Conservation (phyloP, 2,888 invertebrate genomes). For the Euproctis similis region DNA sequence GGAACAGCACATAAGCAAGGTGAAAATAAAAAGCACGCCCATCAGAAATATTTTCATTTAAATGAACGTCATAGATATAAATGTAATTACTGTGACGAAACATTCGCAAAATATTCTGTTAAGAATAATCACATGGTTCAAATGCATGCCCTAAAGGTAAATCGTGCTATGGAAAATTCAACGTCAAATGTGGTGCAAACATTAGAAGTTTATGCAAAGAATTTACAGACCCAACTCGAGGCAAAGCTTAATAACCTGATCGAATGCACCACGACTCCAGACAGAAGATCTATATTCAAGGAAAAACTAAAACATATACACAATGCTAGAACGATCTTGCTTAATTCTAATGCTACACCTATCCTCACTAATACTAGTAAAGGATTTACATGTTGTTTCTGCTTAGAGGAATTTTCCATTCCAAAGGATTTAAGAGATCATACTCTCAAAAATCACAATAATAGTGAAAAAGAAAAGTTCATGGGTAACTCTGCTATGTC, state of each 20-base stretch:
- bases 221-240: too few species aligned
- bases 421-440: slow-evolving; percentile 42
- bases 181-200: too few species aligned
- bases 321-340: slow-evolving; percentile 37
- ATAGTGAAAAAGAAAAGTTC: slow-evolving; percentile 22
- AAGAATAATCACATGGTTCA: too few species aligned
- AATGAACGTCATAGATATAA: too few species aligned
- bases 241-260: background rate
- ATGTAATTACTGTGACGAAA: slow-evolving; percentile 14
- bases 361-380: slow-evolving; percentile 32
- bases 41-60: slow-evolving; percentile 18
- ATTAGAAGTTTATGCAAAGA: too few species aligned
- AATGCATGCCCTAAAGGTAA: slow-evolving; percentile 13
- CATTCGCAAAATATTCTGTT: slow-evolving; percentile 16
- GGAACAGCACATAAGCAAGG: slow-evolving; percentile 19
- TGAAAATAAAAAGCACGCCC: slow-evolving; percentile 10
- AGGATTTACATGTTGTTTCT: slow-evolving; percentile 44
- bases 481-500: slow-evolving; percentile 26
- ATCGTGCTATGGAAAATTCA: slow-evolving; percentile 14
- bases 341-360: slow-evolving; percentile 46
- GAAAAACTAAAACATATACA: slow-evolving; percentile 16
- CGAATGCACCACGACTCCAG: too few species aligned
- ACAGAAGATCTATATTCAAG: background rate
- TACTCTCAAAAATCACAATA: slow-evolving; percentile 28
- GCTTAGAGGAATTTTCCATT: slow-evolving; percentile 25